Conservation (phyloP, 2,113 vertebrate species). For the Ramphastos sulfuratus region DNA sequence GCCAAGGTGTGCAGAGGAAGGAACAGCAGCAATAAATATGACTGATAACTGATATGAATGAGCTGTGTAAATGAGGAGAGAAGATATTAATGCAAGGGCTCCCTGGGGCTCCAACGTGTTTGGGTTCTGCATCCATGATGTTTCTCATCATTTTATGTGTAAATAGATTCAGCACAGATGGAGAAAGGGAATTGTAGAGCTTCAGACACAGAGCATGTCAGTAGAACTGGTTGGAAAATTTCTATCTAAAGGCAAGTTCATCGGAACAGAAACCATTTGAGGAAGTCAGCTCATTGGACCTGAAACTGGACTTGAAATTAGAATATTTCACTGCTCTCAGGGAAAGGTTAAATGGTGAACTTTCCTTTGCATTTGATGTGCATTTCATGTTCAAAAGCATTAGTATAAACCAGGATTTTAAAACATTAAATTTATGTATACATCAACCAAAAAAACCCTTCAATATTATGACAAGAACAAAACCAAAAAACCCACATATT, state of each 20-base stretch:
- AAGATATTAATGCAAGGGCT: neutral
- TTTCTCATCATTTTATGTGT: neutral
- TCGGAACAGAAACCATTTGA: neutral
- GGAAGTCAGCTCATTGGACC: neutral
- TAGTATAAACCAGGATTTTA: neutral
- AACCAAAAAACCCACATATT: neutral
- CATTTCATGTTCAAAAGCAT: neutral
- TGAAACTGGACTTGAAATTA: neutral
- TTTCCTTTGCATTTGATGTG: neutral
- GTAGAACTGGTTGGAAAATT: neutral
- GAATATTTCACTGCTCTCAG: neutral
- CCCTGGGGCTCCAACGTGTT: neutral
- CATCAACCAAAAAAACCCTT: neutral
- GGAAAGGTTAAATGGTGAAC: neutral
- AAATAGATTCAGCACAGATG: neutral
- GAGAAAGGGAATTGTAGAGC: neutral
- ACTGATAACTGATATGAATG: neutral
- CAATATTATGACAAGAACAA: neutral
- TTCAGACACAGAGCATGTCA: neutral
- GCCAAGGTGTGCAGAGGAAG: neutral
- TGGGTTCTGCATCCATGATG: neutral
- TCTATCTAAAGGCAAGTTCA: neutral
- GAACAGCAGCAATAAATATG: neutral
- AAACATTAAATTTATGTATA: neutral
- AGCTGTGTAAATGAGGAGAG: neutral